phyloP scores from a whole-genome alignment of 2,113 vertebrate species.

The Chamaetylas fuelleborni region DNA sequence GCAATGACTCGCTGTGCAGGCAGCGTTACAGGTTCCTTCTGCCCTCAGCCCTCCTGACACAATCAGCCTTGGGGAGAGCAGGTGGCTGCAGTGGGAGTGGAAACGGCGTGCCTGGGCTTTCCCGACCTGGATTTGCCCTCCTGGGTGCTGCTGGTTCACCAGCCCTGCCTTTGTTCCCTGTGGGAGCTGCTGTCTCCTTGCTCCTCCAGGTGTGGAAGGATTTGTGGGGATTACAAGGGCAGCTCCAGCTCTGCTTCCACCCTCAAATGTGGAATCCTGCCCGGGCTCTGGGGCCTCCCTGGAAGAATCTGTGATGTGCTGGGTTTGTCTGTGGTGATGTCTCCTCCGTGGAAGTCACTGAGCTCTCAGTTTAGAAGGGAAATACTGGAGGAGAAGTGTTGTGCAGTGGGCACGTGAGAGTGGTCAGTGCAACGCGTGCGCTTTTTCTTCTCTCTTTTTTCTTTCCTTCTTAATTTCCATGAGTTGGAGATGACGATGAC shows the following conservation, averaged over 20 bases:
- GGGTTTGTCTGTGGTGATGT: neutral
- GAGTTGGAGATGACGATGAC: conserved; percentile 45
- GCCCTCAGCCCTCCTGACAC: neutral
- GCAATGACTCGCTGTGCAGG: neutral
- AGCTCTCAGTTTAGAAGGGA: neutral
- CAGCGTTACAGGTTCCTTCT: neutral
- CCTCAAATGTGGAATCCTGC: neutral
- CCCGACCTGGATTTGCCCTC: neutral
- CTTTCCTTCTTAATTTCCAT: conserved; percentile 21
- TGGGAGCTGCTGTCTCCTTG: neutral
- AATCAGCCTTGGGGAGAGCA: neutral
- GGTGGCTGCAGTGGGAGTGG: neutral
- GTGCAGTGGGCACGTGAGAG: neutral
- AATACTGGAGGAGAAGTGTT: neutral
- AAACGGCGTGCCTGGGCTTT: neutral
- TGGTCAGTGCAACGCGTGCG: neutral
- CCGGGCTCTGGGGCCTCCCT: fast-evolving
- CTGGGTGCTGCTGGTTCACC: neutral
- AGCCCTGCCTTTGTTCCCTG: neutral
- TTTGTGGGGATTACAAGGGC: neutral
- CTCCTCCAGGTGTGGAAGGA: neutral
- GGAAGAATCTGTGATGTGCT: neutral
- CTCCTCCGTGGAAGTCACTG: fast-evolving
- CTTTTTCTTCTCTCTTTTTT: neutral
- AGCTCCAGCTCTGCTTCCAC: neutral